phyloP scores from a whole-genome alignment of 1,140 invertebrate species.

The Heterodera schachtii region DNA sequence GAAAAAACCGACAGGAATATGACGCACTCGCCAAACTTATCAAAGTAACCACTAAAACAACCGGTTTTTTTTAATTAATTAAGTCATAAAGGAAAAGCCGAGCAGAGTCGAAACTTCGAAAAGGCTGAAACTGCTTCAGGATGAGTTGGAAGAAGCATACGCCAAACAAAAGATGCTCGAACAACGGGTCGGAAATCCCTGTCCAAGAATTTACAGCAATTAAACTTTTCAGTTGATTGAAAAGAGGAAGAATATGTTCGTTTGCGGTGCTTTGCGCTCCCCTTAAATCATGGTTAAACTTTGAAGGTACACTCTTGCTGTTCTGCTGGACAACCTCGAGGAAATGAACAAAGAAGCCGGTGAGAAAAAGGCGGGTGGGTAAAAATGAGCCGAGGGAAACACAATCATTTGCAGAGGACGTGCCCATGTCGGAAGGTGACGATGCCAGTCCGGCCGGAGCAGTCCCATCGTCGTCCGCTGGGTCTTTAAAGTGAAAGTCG shows the following conservation, averaged over 20 bases:
- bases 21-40: slow-evolving; percentile 46
- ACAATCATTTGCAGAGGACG: not conserved
- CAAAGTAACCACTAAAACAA: not conserved
- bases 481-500: too few relatives aligned
- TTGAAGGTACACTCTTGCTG: slow-evolving; percentile 24
- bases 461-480: too few relatives aligned
- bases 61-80: not conserved
- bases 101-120: slow-evolving; percentile 35
- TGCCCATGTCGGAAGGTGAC: not conserved
- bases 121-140: slow-evolving; percentile 33
- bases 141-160: slow-evolving; percentile 43
- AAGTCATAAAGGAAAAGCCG: slow-evolving; percentile 44
- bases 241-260: slow-evolving; percentile 25
- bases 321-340: slow-evolving; percentile 36
- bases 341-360: slow-evolving; percentile 22
- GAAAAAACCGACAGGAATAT: slow-evolving; percentile 54
- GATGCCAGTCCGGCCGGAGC: not conserved
- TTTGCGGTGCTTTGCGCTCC: not conserved
- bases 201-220: not conserved
- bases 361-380: not conserved
- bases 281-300: not conserved
- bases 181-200: slow-evolving; percentile 25
- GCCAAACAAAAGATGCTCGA: slow-evolving; percentile 44
- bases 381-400: not conserved
- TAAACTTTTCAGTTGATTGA: slow-evolving; percentile 29